A percentile compares a stretch with the other conserved stretches of the same genome.
These are phyloP conservation scores for Erebia palarica DNA, from an alignment of 2,888 invertebrate species.

Conservation along the genomic window DNA sequence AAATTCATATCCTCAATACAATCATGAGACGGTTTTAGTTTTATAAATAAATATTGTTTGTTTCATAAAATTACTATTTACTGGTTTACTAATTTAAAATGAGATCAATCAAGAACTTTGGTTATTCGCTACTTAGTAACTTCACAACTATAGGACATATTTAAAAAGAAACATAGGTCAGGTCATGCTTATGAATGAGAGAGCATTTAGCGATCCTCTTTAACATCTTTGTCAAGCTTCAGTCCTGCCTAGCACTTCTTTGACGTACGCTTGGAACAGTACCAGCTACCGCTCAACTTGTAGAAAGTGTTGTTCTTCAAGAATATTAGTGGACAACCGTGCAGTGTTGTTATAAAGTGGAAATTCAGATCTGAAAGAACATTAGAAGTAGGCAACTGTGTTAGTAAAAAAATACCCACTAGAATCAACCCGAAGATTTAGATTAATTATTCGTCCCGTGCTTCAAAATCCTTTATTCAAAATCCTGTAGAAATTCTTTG, in stretches of 20 bases:
- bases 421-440: too few relatives aligned
- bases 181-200: slow-evolving; percentile 14
- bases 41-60: too few relatives aligned
- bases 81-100: not conserved
- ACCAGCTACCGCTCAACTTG: slow-evolving; percentile 7
- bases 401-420: not conserved
- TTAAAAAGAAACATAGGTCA: slow-evolving; percentile 16
- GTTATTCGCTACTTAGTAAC: not conserved
- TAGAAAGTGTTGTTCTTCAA: slow-evolving; percentile 15
- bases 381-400: too few relatives aligned
- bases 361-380: slow-evolving; percentile 10
- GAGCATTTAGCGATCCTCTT: slow-evolving; percentile 2
- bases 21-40: too few relatives aligned
- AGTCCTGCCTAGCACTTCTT: slow-evolving; percentile 9
- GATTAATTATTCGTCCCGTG: too few relatives aligned
- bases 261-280: slow-evolving; percentile 10
- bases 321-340: slow-evolving; percentile 10
- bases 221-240: slow-evolving; percentile 4
- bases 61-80: too few relatives aligned
- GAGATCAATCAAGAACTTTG: not conserved
- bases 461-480: too few relatives aligned
- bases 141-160: too few relatives aligned
- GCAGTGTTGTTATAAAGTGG: slow-evolving; percentile 17
- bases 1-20: too few relatives aligned
- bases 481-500: too few relatives aligned